Conservation (phyloP, 2,797 vertebrate genomes). For the Rhinella marina region DNA sequence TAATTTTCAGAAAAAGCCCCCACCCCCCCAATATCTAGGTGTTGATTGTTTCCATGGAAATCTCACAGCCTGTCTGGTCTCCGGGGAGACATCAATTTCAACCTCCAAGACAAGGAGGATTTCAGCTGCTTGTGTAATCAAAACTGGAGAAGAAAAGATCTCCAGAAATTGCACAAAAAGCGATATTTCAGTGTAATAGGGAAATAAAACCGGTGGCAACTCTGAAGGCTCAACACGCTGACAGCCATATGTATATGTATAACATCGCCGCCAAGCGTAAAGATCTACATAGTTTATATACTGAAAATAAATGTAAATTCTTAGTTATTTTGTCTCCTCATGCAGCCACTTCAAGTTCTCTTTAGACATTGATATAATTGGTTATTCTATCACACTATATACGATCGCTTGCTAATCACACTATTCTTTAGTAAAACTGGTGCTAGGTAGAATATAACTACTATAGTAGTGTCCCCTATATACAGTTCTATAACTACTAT, state of each 20-base stretch:
- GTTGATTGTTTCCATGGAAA: constrained; percentile 51
- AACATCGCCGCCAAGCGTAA: not conserved
- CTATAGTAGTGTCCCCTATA: not conserved
- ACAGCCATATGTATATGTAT: not conserved
- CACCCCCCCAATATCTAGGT: constrained; percentile 14
- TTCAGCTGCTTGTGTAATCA: constrained; percentile 28
- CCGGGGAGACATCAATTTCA: constrained; percentile 45
- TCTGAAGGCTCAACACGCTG: not conserved
- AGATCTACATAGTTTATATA: not conserved
- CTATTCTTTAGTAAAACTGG: not conserved
- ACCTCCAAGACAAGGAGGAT: constrained; percentile 20
- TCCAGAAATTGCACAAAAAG: constrained; percentile 19
- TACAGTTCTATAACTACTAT: constrained; percentile 14
- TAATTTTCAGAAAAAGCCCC: no score
- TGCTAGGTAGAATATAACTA: constrained; percentile 6
- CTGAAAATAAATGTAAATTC: not conserved
- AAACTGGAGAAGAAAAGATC: constrained; percentile 31
- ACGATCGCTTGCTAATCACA: not conserved
- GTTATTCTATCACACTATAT: not conserved
- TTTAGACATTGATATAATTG: not conserved
- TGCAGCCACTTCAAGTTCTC: not conserved
- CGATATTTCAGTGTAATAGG: constrained; percentile 13
- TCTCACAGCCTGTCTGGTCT: constrained; percentile 25
- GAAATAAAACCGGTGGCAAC: not conserved
- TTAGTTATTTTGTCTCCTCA: not conserved